Percentiles rank a stretch among this genome's conserved stretches.
Conservation (phyloP, 2,797 vertebrate genomes). For the Ctenochaetus hawaiiensis region DNA sequence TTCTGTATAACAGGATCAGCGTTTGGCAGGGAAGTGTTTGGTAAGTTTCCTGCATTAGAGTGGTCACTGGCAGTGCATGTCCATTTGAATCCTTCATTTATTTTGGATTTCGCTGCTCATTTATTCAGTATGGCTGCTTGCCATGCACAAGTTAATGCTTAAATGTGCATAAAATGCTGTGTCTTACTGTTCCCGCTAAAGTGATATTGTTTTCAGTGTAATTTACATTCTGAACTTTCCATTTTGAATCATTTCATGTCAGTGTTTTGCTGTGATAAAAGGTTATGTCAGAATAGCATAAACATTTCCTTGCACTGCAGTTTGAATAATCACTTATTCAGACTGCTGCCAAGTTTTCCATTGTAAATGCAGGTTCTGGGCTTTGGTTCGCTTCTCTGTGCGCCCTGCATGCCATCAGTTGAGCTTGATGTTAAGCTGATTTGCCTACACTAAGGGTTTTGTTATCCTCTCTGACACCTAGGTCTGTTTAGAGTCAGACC, state of each 20-base stretch:
- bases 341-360: slow-evolving; percentile 57
- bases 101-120: not conserved
- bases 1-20: slow-evolving; percentile 82
- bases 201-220: not conserved
- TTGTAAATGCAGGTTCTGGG: slow-evolving; percentile 47
- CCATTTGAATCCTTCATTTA: not conserved
- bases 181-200: slow-evolving; percentile 5
- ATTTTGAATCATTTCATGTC: slow-evolving; percentile 22
- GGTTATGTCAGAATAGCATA: slow-evolving; percentile 41
- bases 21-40: slow-evolving; percentile 85
- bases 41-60: slow-evolving; percentile 73
- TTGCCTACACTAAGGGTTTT: slow-evolving; percentile 23
- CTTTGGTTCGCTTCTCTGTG: slow-evolving; percentile 38
- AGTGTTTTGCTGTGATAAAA: slow-evolving; percentile 29
- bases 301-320: slow-evolving; percentile 42
- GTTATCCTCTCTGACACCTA: slow-evolving; percentile 32
- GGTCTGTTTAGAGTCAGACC: slow-evolving; percentile 26
- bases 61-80: slow-evolving; percentile 51
- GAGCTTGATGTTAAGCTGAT: slow-evolving; percentile 66
- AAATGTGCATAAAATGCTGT: not conserved
- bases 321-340: slow-evolving; percentile 45
- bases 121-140: slow-evolving; percentile 29
- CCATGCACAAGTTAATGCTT: slow-evolving; percentile 9
- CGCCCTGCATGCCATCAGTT: slow-evolving; percentile 43
- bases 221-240: slow-evolving; percentile 26